Evolutionary conservation across 2,888 invertebrate genomes (phyloP).

Genomic region (Seladonia tumulorum): DNA sequence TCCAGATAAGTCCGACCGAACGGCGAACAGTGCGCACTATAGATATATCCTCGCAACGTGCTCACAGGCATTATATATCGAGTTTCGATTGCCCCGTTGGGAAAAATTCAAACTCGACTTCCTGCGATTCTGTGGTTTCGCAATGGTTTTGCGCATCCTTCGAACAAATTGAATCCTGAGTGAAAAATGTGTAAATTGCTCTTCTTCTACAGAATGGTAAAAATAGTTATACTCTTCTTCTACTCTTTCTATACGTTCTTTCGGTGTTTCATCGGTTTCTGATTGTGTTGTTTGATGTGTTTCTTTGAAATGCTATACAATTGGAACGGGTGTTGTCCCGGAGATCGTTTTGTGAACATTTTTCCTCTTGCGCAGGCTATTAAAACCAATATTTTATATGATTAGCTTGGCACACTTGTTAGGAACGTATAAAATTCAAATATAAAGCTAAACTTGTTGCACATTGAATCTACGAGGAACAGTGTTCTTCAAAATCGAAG

Average conservation of each 20-base stretch:
- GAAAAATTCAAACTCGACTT: constrained; percentile 7
- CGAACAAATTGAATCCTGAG: background rate
- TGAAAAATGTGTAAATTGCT: background rate
- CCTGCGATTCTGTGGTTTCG: background rate
- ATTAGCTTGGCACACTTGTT: too few relatives aligned
- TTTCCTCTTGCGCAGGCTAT: background rate
- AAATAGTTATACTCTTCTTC: too few relatives aligned
- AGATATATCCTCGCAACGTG: constrained; percentile 16
- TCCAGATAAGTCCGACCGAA: constrained; percentile 37
- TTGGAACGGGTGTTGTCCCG: background rate
- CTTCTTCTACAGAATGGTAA: background rate
- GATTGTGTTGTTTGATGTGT: background rate
- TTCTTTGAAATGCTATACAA: background rate
- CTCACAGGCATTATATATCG: background rate
- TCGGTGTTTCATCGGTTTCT: background rate
- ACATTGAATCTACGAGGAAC: too few relatives aligned
- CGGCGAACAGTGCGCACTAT: constrained; percentile 6
- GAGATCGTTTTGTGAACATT: background rate
- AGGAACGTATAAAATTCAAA: too few relatives aligned
- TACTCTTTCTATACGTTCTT: background rate
- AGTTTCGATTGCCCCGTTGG: background rate
- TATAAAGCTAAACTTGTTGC: too few relatives aligned
- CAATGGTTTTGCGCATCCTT: background rate
- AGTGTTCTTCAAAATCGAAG: too few relatives aligned
- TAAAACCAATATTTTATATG: background rate